These are phyloP conservation scores for Gadus macrocephalus DNA, from an alignment of 2,113 vertebrate genomes.

Conservation along the genomic window DNA sequence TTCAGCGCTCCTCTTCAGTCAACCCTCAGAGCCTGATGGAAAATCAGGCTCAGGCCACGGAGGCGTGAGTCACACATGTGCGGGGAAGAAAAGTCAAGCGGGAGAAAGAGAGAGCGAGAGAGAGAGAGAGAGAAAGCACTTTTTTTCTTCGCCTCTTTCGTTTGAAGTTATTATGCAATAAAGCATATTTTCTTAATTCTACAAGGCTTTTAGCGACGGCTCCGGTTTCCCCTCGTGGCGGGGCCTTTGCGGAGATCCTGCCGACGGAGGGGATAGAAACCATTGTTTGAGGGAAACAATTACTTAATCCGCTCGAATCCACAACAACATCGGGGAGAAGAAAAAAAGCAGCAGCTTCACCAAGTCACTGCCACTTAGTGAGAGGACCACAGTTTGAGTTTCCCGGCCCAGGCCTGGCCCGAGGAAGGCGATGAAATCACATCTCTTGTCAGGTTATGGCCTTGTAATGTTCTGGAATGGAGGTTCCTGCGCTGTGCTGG, in stretches of 20 bases:
- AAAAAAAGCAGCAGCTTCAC: conserved; percentile 1
- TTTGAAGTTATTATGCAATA: conserved; percentile 27
- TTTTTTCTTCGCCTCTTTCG: background rate
- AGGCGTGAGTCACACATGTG: conserved; percentile 30
- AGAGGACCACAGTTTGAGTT: background rate
- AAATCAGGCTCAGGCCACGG: conserved; percentile 35
- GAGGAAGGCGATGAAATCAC: too few relatives aligned
- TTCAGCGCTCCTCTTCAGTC: conserved; percentile 26
- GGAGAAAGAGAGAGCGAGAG: conserved; percentile 3
- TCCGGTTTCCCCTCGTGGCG: background rate
- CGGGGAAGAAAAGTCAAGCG: conserved; percentile 25
- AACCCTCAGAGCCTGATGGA: conserved; percentile 7
- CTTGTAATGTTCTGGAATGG: too few relatives aligned
- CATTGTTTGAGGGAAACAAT: conserved; percentile 1
- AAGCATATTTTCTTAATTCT: conserved; percentile 19
- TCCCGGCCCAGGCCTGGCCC: too few relatives aligned
- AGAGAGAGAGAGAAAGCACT: background rate
- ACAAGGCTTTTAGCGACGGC: background rate
- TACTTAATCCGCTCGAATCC: conserved; percentile 1
- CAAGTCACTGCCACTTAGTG: background rate
- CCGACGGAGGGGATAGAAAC: background rate
- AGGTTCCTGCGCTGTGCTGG: background rate
- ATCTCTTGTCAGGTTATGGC: too few relatives aligned
- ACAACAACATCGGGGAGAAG: background rate
- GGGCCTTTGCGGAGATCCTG: background rate